Evolutionary conservation across 2,888 invertebrate genomes (phyloP), one percentile per base, ranked within the genome.

Genomic region (Agriopis aurantiaria): DNA sequence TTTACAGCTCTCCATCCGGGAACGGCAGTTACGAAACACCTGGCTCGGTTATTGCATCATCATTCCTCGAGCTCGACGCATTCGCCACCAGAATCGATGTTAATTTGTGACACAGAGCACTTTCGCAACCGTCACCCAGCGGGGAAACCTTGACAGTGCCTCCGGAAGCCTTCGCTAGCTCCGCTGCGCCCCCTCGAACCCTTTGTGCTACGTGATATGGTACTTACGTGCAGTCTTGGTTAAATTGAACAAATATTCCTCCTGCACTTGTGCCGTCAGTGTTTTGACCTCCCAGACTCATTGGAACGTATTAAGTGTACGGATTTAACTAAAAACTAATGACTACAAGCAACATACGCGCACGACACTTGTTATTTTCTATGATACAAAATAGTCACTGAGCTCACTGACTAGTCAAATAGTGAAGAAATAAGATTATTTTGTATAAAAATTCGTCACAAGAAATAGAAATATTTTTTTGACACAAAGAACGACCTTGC

Each of bases 171-270:
- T 45, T 52, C 23, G 49, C 64, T 40, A 52, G 58, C 65, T 55
- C 14, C 49, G 52, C 33, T 41, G 64, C 58, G 55, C 62, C 70
- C 52, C 17, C 33, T 59, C 49, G 40, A 8, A 11, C 23, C 40
- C 14, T 46, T 33, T 48, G 23, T 10, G 11, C 14, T 41, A 10
- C 14, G 2, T n/a, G 40, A 71, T 70, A 49, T 0, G 55, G 17
- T 77, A 97, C 98, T 98, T 97, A 99, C 99, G 99, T 97, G 96
- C 97, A 97, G 93, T 99, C 99, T 93, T 99, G 99, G 94, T 99
- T 99, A 91, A 99, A 99, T 95, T 98, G 98, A 84, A 99, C 98
- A 93, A 98, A 98, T 92, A 97, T 97, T 92, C 97, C 97, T 93
- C 97, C 97, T 93, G 96, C 96, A 95, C 97, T 96, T 89, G 97